Base-by-base conservation (phyloP, 2,113 vertebrate genomes). In the Himantopus leucocephalus region DNA sequence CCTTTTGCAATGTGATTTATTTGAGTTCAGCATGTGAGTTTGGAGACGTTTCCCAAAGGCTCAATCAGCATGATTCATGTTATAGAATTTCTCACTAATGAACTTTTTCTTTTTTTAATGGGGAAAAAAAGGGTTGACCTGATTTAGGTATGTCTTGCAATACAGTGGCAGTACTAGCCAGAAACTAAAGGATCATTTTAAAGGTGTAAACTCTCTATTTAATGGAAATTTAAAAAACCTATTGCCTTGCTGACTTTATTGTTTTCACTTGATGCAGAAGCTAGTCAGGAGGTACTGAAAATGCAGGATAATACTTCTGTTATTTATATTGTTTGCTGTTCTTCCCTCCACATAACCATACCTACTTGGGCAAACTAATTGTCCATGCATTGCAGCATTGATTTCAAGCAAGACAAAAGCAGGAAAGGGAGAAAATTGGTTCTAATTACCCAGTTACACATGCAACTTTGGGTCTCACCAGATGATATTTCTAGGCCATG, bases 21-120 rank as follows among this genome's bases (percentile, higher is more conserved):
- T 74, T 87, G 41, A 83, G 76, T 96, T 87, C 70, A 67, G 32
- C 29, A 67, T 83, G 43, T 29, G 47, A 82, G 82, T 90, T 56
- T 76, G 67, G 71, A 92, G 41, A 30, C 79, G 91, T 95, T 95
- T 97, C 96, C 97, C 96, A 91, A 82, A 92, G 92, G 96, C 73
- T 97, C 81, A 63, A 45, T 48, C 7, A 56, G 39, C 63, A 85
- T 70, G 90, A 95, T 92, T 87, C 9, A 27, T 62, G 43, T 58
- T 86, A 60, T 22, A 90, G 86, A 92, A 95, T 92, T 94, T 94
- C 70, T 60, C 75, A 82, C 43, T 88, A 92, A 94, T 93, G 58
- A 93, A 85, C 29, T 55, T 71, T 20, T 87, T 47, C 41, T 26
- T 78, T 84, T 88, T 74, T 73, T 50, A 67, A 66, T 7, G 5